These are phyloP conservation scores for Temnothorax longispinosus DNA, from an alignment of 1,140 invertebrate genomes.

Conservation along the genomic window DNA sequence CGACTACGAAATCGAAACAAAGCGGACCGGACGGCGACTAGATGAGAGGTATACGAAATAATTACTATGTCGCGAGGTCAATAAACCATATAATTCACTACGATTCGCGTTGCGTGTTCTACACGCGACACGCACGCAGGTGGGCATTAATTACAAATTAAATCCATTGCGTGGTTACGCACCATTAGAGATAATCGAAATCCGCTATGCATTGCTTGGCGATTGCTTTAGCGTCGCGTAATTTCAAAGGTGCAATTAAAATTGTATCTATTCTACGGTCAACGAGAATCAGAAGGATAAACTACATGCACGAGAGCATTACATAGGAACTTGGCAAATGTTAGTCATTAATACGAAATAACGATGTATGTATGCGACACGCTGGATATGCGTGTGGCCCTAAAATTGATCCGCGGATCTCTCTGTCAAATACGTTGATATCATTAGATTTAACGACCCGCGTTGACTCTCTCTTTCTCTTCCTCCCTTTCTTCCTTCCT, in stretches of 20 bases:
- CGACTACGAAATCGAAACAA: slow-evolving; percentile 48
- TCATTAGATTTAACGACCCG: slow-evolving; percentile 83
- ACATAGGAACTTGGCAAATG: not conserved
- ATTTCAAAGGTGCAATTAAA: slow-evolving; percentile 32
- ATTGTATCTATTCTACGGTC: not conserved
- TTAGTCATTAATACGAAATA: not conserved
- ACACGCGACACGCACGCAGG: slow-evolving; percentile 23
- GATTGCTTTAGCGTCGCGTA: not conserved
- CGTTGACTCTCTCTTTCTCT: slow-evolving; percentile 66
- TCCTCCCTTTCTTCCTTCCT: slow-evolving; percentile 13
- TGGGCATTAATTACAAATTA: slow-evolving; percentile 81
- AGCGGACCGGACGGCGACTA: not conserved
- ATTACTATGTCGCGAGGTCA: slow-evolving; percentile 61
- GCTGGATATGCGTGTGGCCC: slow-evolving; percentile 72
- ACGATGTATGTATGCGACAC: not conserved
- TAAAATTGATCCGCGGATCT: slow-evolving; percentile 68
- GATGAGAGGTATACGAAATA: slow-evolving; percentile 26
- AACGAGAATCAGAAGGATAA: not conserved
- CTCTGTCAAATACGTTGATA: slow-evolving; percentile 81
- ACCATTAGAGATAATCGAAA: slow-evolving; percentile 79
- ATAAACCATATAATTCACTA: slow-evolving; percentile 74
- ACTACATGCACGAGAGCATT: not conserved
- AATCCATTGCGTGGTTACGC: slow-evolving; percentile 75
- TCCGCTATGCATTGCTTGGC: not conserved
- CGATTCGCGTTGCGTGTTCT: slow-evolving; percentile 48